Evolutionary conservation across 2,113 vertebrate genomes (phyloP).

Genomic region (Malaclemys terrapin): DNA sequence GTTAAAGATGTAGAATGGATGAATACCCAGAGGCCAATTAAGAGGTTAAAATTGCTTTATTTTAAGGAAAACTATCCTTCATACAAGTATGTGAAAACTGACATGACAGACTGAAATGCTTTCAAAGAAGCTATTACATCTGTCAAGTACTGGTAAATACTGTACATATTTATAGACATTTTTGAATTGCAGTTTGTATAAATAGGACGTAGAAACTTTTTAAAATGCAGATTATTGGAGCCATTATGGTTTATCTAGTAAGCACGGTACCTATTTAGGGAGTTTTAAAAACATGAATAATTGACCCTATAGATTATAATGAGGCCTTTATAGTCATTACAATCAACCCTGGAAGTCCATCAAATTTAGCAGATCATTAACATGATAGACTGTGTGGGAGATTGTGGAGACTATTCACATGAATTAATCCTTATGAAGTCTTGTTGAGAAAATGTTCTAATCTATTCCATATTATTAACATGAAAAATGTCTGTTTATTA

Average conservation of each 20-base stretch:
- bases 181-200: not conserved
- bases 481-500: not conserved
- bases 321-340: not conserved
- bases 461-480: not conserved
- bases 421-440: not conserved
- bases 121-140: not conserved
- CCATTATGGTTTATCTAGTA: not conserved
- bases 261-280: not conserved
- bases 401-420: not conserved
- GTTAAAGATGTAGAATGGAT: not conserved
- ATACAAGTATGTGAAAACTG: not conserved
- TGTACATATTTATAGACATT: not conserved
- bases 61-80: constrained; percentile 22
- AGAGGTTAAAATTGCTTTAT: not conserved
- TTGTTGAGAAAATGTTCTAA: constrained; percentile 7
- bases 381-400: not conserved
- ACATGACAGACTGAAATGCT: not conserved
- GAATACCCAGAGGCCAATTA: not conserved
- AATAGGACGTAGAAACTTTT: not conserved
- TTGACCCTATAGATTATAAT: not conserved
- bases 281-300: not conserved
- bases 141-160: not conserved
- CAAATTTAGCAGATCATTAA: not conserved
- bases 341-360: not conserved
- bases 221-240: not conserved